Evolutionary conservation across 2,797 vertebrate species (phyloP).

Genomic region (Enteromius thamalakanensis): DNA sequence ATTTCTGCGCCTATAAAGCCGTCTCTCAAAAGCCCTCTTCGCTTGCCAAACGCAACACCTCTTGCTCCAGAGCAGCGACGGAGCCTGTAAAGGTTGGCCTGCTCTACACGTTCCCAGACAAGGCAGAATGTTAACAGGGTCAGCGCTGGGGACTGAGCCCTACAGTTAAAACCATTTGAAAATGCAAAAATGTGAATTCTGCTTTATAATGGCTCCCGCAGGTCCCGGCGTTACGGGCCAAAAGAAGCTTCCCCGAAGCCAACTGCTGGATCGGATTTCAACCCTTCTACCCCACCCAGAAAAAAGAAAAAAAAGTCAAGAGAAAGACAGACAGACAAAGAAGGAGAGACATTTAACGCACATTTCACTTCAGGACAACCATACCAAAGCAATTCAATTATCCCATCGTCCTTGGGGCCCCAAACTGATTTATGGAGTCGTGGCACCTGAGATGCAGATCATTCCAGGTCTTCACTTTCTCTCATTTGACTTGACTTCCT

Average conservation of each 20-base stretch:
- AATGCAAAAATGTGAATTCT: constrained; percentile 65
- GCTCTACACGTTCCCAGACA: constrained; percentile 59
- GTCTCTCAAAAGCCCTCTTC: constrained; percentile 56
- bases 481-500: constrained; percentile 7
- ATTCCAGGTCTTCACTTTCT: constrained; percentile 19
- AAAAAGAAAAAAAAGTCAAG: constrained; percentile 11
- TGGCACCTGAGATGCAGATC: constrained; percentile 57
- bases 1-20: constrained; percentile 63
- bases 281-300: constrained; percentile 55
- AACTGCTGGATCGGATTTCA: constrained; percentile 61
- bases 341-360: constrained; percentile 50
- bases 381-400: constrained; percentile 65
- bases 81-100: constrained; percentile 53
- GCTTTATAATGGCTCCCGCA: constrained; percentile 64
- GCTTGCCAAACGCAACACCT: constrained; percentile 65
- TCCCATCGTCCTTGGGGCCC: constrained; percentile 47
- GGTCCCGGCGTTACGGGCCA: constrained; percentile 56
- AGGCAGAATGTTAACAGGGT: constrained; percentile 61
- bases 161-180: constrained; percentile 65
- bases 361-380: constrained; percentile 60
- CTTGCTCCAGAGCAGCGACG: constrained; percentile 46
- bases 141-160: constrained; percentile 52
- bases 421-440: constrained; percentile 58
- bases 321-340: constrained; percentile 26
- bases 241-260: constrained; percentile 60